phyloP scores from a whole-genome alignment of 2,113 vertebrate genomes.

The Gallinago jamesoni region DNA sequence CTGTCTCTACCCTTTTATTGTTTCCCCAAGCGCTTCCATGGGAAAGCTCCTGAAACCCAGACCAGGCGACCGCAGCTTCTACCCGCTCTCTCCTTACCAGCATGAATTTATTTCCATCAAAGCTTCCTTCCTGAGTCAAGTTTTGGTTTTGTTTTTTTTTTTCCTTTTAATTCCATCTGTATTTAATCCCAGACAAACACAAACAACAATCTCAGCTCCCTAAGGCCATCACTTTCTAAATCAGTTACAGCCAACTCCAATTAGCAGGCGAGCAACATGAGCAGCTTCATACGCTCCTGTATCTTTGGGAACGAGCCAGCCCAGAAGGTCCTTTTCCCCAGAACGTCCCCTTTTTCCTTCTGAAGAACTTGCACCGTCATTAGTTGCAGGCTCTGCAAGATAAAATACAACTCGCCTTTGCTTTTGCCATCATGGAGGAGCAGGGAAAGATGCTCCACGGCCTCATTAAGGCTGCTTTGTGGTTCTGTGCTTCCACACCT shows the following conservation, averaged over 20 bases:
- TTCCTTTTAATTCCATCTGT: conserved; percentile 53
- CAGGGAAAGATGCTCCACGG: fast-evolving
- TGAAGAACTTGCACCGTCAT: background rate
- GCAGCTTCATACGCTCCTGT: background rate
- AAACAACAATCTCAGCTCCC: conserved; percentile 57
- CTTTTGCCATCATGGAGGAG: background rate
- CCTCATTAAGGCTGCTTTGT: background rate
- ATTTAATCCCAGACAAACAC: conserved; percentile 64
- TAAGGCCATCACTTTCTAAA: conserved; percentile 46
- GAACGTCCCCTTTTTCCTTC: conserved; percentile 6
- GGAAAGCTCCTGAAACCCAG: background rate
- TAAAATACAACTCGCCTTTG: background rate
- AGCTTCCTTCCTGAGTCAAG: background rate
- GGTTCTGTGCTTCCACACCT: background rate
- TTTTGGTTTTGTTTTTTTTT: background rate
- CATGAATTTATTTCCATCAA: conserved; percentile 7
- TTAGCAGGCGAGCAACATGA: conserved; percentile 37
- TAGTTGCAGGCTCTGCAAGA: background rate
- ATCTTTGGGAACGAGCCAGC: conserved; percentile 21
- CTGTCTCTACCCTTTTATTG: conserved; percentile 7
- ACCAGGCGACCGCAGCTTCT: background rate
- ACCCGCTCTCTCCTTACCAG: background rate
- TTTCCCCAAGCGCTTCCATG: background rate
- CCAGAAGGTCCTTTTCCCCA: conserved; percentile 39
- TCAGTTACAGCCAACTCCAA: conserved; percentile 59